These are phyloP conservation scores for Drosophila mayri DNA, from an alignment of 1,140 invertebrate genomes.

Conservation along the genomic window DNA sequence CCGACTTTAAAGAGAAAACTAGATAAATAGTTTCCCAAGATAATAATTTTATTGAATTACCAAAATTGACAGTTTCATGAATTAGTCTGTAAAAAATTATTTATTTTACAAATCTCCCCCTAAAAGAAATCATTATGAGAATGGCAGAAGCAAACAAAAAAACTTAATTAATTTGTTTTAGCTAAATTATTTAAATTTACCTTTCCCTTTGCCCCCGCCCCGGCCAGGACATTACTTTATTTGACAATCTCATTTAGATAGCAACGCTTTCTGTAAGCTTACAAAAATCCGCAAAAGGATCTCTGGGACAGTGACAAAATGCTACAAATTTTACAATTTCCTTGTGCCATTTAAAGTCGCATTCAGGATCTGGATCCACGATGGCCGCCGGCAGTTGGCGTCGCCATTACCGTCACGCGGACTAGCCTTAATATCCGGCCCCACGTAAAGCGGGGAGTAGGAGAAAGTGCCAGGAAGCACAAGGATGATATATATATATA, in stretches of 20 bases:
- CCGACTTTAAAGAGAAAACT: background rate
- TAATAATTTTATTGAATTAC: background rate
- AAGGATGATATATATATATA: constrained; percentile 5
- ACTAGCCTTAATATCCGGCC: constrained; percentile 75
- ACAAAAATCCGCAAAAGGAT: constrained; percentile 2
- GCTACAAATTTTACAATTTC: constrained; percentile 80
- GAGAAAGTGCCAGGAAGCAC: background rate
- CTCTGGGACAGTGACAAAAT: constrained; percentile 58
- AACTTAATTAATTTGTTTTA: constrained; percentile 12
- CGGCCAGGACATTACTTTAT: constrained; percentile 2
- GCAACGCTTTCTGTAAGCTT: constrained; percentile 2
- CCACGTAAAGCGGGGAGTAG: constrained; percentile 2
- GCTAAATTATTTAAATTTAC: constrained; percentile 20
- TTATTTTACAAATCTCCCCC: background rate
- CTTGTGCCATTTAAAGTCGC: constrained; percentile 57
- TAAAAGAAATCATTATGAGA: background rate
- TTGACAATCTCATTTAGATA: constrained; percentile 38
- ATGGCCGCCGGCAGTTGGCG: constrained; percentile 72
- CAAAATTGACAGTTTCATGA: background rate
- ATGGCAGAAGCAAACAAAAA: background rate
- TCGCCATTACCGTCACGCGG: constrained; percentile 71
- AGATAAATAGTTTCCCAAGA: background rate
- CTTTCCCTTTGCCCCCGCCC: background rate
- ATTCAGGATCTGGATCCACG: constrained; percentile 39
- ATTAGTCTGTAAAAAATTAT: background rate